Conservation (phyloP, 2,888 invertebrate species). For the Catocala fraxini region DNA sequence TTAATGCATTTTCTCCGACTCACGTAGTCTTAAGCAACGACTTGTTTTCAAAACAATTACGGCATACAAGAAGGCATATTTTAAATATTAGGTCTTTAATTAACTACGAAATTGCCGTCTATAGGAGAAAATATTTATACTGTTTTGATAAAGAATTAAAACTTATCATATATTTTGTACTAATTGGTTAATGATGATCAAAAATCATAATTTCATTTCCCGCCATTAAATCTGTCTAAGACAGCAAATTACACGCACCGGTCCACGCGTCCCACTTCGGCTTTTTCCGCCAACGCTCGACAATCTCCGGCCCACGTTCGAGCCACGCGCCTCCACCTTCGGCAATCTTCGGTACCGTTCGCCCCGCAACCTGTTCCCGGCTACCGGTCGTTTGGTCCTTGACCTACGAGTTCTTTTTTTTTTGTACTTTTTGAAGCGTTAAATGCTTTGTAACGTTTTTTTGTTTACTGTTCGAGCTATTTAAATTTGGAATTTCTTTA, state of each 20-base stretch:
- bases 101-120: too few relatives aligned
- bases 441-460: conserved; percentile 34
- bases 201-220: conserved; percentile 16
- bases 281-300: conserved; percentile 24
- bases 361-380: conserved; percentile 54
- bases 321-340: conserved; percentile 43
- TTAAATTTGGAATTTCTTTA: conserved; percentile 33
- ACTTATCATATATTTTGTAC: too few relatives aligned
- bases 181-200: too few relatives aligned
- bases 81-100: too few relatives aligned
- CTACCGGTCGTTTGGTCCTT: conserved; percentile 59
- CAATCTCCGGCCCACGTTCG: conserved; percentile 35
- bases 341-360: conserved; percentile 32
- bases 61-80: too few relatives aligned
- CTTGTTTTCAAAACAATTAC: too few relatives aligned
- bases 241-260: conserved; percentile 22
- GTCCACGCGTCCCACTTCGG: conserved; percentile 37
- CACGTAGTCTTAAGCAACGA: too few relatives aligned
- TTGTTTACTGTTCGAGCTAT: conserved; percentile 32
- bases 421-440: conserved; percentile 39
- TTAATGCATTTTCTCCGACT: too few relatives aligned
- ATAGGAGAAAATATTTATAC: too few relatives aligned
- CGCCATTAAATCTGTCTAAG: conserved; percentile 32
- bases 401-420: conserved; percentile 53
- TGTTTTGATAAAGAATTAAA: too few relatives aligned